Evolutionary conservation across 2,888 invertebrate species (phyloP).

Genomic region (Cheilosia vulpina): DNA sequence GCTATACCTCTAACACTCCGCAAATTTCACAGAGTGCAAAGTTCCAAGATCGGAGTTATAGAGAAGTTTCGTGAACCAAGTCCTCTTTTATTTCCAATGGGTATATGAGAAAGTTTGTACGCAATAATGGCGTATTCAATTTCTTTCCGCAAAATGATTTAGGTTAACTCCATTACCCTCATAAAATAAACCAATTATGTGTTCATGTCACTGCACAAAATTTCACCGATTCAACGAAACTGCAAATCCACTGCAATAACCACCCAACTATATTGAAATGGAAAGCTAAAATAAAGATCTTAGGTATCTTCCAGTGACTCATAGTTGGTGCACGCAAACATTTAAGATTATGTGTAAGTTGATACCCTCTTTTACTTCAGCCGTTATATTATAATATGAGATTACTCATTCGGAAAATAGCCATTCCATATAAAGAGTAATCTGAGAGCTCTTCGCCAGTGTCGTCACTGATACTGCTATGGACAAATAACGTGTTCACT

Average conservation of each 20-base stretch:
- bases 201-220: constrained; percentile 9
- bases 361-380: constrained; percentile 10
- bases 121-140: too few relatives aligned
- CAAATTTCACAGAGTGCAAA: too few relatives aligned
- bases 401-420: constrained; percentile 43
- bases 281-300: constrained; percentile 36
- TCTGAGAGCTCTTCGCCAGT: neutral
- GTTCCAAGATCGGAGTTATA: too few relatives aligned
- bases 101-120: too few relatives aligned
- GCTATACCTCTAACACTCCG: too few relatives aligned
- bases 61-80: too few relatives aligned
- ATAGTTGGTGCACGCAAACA: constrained; percentile 12
- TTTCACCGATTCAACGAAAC: constrained; percentile 32
- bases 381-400: neutral
- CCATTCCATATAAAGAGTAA: neutral
- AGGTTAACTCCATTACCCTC: neutral
- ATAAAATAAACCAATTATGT: neutral
- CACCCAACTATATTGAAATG: constrained; percentile 19
- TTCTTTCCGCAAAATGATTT: neutral
- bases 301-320: constrained; percentile 25
- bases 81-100: too few relatives aligned
- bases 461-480: neutral
- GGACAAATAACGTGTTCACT: constrained; percentile 27
- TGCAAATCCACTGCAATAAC: neutral
- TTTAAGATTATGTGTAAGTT: constrained; percentile 2